phyloP scores from a whole-genome alignment of 2,797 vertebrate species.

The Pyrocephalus nanus region DNA sequence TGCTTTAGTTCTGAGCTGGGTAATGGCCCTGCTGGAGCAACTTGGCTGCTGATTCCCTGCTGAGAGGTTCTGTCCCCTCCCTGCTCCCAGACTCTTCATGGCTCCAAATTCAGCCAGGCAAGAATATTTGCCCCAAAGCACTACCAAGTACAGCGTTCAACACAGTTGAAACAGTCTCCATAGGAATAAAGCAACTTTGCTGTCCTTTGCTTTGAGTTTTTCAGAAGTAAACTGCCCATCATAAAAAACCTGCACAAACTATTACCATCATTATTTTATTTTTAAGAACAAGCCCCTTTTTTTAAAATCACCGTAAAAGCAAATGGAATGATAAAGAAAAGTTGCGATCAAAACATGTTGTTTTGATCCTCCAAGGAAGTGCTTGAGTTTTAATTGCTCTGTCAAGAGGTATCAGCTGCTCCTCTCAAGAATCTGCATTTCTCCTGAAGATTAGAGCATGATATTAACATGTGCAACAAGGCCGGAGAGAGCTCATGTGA shows the following conservation, averaged over 20 bases:
- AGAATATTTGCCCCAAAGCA: neutral
- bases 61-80: neutral
- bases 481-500: neutral
- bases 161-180: neutral
- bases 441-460: slow-evolving; percentile 2
- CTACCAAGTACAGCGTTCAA: neutral
- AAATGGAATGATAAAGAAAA: neutral
- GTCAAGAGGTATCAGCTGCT: slow-evolving; percentile 45
- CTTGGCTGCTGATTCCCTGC: neutral
- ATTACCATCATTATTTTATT: neutral
- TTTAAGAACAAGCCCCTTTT: neutral
- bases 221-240: neutral
- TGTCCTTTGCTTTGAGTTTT: neutral
- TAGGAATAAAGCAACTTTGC: neutral
- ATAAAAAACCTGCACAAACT: neutral
- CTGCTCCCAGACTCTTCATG: neutral
- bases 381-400: slow-evolving; percentile 36
- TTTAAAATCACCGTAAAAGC: neutral
- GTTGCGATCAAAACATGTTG: slow-evolving; percentile 13
- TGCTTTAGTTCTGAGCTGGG: neutral
- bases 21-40: neutral
- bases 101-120: neutral
- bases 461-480: neutral
- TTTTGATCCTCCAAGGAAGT: slow-evolving; percentile 39
- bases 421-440: neutral